Conservation (phyloP, 1,140 invertebrate genomes). For the Apolygus lucorum region DNA sequence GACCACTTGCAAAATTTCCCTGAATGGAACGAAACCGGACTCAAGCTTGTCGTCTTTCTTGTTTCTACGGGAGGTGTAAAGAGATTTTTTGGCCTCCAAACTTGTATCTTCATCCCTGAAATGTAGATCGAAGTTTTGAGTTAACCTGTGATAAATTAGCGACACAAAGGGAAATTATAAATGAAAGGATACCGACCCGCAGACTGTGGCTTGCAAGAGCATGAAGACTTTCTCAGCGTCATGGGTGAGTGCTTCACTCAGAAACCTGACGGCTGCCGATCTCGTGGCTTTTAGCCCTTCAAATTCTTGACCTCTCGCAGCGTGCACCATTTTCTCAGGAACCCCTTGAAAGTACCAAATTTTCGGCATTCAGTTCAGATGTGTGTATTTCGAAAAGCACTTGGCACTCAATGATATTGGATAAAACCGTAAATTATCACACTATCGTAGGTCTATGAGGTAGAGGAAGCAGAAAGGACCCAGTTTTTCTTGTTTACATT, state of each 20-base stretch:
- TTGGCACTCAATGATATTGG: too few relatives aligned
- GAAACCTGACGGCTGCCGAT: conserved; percentile 13
- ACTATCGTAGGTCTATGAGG: too few relatives aligned
- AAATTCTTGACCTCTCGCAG: conserved; percentile 17
- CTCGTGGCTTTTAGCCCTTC: conserved; percentile 17
- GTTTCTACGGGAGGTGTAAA: conserved; percentile 49
- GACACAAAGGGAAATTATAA: background rate
- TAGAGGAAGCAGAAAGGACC: too few relatives aligned
- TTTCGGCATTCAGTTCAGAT: too few relatives aligned
- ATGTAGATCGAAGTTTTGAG: too few relatives aligned
- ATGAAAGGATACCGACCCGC: background rate
- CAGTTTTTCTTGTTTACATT: too few relatives aligned
- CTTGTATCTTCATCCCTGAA: conserved; percentile 66
- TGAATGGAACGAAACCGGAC: conserved; percentile 37
- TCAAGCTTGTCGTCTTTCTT: conserved; percentile 40
- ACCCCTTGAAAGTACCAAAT: background rate
- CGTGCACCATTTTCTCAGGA: background rate
- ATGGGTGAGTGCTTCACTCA: background rate
- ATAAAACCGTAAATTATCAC: too few relatives aligned
- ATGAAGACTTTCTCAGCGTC: conserved; percentile 16
- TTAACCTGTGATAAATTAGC: too few relatives aligned
- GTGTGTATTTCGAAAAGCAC: too few relatives aligned
- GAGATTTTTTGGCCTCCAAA: conserved; percentile 57
- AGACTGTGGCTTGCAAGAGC: conserved; percentile 17
- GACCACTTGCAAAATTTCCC: conserved; percentile 52